phyloP scores from a whole-genome alignment of 2,113 vertebrate species.

The Onychorhynchus coronatus region DNA sequence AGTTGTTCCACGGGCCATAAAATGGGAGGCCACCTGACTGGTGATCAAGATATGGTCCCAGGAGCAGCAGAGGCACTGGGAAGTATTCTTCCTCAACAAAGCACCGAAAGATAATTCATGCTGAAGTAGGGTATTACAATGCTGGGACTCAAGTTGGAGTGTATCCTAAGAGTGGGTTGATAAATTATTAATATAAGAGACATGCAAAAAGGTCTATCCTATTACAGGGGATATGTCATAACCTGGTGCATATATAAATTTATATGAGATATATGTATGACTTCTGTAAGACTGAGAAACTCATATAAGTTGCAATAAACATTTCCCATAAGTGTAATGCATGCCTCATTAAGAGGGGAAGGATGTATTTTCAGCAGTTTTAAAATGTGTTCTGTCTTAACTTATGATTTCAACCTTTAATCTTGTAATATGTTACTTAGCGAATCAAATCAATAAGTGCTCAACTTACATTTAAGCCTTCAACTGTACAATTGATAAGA shows the following conservation, averaged over 20 bases:
- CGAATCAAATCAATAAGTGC: neutral
- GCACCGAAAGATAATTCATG: neutral
- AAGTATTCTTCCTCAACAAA: neutral
- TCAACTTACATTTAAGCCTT: neutral
- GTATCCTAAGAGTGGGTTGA: neutral
- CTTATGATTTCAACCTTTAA: neutral
- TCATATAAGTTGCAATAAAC: neutral
- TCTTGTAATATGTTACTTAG: neutral
- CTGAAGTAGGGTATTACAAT: neutral
- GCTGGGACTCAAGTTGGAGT: neutral
- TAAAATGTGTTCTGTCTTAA: neutral
- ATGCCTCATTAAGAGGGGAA: neutral
- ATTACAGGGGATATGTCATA: neutral
- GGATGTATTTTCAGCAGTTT: neutral
- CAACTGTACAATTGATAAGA: neutral
- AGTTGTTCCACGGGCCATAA: neutral
- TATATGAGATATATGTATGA: neutral
- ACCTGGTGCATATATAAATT: neutral
- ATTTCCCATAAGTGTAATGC: neutral
- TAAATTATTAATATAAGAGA: neutral
- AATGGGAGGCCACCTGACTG: neutral
- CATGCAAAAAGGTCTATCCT: neutral
- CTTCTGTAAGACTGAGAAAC: neutral
- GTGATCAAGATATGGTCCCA: neutral
- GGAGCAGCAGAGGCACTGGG: neutral